phyloP scores from a whole-genome alignment of 2,888 invertebrate genomes.

The Sympetrum striolatum region DNA sequence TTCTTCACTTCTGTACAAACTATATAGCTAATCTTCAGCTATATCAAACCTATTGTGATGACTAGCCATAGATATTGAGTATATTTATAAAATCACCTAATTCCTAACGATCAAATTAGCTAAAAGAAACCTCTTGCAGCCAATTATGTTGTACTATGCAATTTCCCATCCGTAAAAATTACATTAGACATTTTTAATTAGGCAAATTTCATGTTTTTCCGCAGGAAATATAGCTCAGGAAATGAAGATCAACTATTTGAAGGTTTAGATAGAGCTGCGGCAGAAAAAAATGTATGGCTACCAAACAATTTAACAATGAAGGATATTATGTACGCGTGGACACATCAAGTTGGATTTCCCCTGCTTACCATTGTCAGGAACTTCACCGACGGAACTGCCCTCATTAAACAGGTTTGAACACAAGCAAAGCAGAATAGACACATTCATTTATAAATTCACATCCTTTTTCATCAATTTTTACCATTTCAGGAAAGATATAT shows the following conservation, averaged over 20 bases:
- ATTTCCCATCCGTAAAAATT: neutral
- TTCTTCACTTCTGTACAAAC: neutral
- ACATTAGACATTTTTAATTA: neutral
- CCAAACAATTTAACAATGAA: conserved; percentile 63
- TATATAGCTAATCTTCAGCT: neutral
- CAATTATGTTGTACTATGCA: neutral
- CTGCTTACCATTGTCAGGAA: conserved; percentile 66
- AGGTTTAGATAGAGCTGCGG: conserved; percentile 57
- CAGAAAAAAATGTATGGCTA: conserved; percentile 55
- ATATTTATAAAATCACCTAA: too few species aligned
- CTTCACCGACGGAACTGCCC: conserved; percentile 57
- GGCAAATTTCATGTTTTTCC: neutral
- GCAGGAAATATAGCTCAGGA: conserved; percentile 54
- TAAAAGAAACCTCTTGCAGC: too few species aligned
- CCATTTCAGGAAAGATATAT: conserved; percentile 50
- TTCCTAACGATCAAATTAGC: too few species aligned
- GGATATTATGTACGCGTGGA: conserved; percentile 75
- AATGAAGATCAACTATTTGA: conserved; percentile 60
- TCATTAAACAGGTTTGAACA: conserved; percentile 51
- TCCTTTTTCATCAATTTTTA: neutral
- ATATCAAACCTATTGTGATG: neutral
- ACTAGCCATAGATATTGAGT: too few species aligned
- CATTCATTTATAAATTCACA: neutral
- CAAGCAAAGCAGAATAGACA: neutral
- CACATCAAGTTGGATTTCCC: conserved; percentile 74